A percentile compares a stretch with the other conserved stretches of the same genome.
Conservation (phyloP, 2,888 invertebrate species). For the Morinoia aosen region DNA sequence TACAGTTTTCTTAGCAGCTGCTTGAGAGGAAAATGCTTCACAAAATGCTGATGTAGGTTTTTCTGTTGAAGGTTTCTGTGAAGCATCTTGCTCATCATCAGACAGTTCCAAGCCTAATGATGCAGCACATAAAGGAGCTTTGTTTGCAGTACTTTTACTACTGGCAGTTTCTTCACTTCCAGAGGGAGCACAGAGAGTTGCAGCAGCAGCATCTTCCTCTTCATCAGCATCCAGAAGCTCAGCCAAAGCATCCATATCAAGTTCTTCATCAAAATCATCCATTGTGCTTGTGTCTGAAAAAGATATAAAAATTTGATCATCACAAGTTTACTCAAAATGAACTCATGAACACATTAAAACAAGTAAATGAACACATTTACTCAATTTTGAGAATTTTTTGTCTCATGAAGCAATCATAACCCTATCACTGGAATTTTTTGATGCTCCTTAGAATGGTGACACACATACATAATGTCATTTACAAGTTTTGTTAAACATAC, state of each 20-base stretch:
- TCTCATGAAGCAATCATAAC: no score
- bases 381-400: neutral
- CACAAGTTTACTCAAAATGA: neutral
- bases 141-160: neutral
- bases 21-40: neutral
- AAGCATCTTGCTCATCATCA: constrained; percentile 60
- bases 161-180: neutral
- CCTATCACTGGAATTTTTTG: no score
- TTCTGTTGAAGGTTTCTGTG: neutral
- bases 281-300: neutral
- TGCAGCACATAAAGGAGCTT: neutral
- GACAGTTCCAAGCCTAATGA: constrained; percentile 62
- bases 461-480: no score
- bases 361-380: neutral
- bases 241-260: constrained; percentile 55
- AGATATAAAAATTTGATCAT: neutral
- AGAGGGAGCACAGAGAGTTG: neutral
- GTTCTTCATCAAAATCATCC: constrained; percentile 45
- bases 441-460: no score
- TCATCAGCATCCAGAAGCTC: constrained; percentile 56
- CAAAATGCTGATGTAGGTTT: constrained; percentile 54
- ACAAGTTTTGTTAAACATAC: no score
- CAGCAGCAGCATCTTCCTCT: neutral
- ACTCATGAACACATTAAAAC: neutral
- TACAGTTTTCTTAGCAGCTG: neutral